Conservation (phyloP, 2,113 vertebrate species). For the Camelus bactrianus region DNA sequence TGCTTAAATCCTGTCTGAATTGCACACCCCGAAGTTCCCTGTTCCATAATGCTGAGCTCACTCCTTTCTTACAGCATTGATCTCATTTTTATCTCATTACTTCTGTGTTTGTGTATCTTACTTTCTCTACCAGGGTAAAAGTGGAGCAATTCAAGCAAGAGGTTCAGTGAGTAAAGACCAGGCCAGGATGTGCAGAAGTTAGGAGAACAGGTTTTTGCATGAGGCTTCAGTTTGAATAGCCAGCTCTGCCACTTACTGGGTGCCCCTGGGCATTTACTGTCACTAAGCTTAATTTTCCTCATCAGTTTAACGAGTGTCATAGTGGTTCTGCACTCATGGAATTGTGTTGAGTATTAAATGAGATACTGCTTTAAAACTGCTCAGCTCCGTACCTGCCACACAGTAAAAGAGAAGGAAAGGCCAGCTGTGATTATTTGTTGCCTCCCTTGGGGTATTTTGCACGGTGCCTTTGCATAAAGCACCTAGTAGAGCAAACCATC, state of each 20-base stretch:
- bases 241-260: not conserved
- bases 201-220: slow-evolving; percentile 53
- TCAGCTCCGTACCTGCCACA: not conserved
- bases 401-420: not conserved
- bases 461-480: not conserved
- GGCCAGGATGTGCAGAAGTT: not conserved
- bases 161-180: slow-evolving; percentile 37
- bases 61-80: not conserved
- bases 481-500: not conserved
- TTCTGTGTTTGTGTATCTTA: slow-evolving; percentile 20
- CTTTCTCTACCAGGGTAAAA: slow-evolving; percentile 44
- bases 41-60: not conserved
- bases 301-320: not conserved
- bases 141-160: not conserved
- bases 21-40: not conserved
- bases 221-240: not conserved
- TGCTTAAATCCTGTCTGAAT: not conserved
- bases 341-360: slow-evolving; percentile 50
- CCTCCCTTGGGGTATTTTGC: not conserved
- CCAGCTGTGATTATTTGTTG: not conserved
- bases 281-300: slow-evolving; percentile 39
- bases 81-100: not conserved
- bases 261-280: not conserved
- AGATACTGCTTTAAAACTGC: slow-evolving; percentile 48
- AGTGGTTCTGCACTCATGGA: not conserved